Base-by-base conservation (phyloP, 2,888 invertebrate genomes). In the Sialis lutaria region DNA sequence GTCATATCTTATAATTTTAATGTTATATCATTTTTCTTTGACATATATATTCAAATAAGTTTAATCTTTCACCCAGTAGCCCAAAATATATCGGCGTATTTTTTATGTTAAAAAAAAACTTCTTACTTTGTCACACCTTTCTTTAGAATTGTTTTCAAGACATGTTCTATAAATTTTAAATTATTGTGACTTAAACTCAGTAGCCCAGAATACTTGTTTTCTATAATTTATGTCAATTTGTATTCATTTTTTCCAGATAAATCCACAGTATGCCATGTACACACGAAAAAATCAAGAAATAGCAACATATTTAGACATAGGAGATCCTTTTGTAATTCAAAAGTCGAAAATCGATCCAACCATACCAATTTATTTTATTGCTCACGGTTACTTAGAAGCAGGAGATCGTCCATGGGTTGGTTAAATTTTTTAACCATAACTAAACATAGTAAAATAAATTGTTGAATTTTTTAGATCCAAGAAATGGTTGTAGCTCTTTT, bases 341-440 rank as follows among this genome's bases (percentile, higher is more conserved):
- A 64, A 69, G 33, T 71, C 81, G 6, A 76, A 76, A 50, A 70
- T 88, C 4, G 73, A 79, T 58, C 68, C 75, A 0, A 61, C 63
- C 22, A 77, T 76, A 7, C 79, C 78, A 5, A 72, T 83, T 52
- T 87, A 79, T 58, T 67, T 90, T 50, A 74, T 93, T 50, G 74
- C 84, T 1, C 93, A 93, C 58, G 93, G 92, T 0, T 93, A 88
- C 61, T 66, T 89, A 51, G 91, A 92, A 60, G 77, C 81, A 40
- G 89, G 89, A 1, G 75, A 79, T 51, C 82, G 83, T 55, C 65
- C 72, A 44, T 91, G 91, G 92, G 82, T 90, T 67, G 54, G 54
- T 54, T 33, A 22, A 10, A 10, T 42, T 45, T 39, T 39, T 37
- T 37, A 37, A 37, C 22, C 22, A 22, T 22, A 22, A 22, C 22